Conservation (phyloP, 1,140 invertebrate genomes). For the Aphaenogaster rudis region DNA sequence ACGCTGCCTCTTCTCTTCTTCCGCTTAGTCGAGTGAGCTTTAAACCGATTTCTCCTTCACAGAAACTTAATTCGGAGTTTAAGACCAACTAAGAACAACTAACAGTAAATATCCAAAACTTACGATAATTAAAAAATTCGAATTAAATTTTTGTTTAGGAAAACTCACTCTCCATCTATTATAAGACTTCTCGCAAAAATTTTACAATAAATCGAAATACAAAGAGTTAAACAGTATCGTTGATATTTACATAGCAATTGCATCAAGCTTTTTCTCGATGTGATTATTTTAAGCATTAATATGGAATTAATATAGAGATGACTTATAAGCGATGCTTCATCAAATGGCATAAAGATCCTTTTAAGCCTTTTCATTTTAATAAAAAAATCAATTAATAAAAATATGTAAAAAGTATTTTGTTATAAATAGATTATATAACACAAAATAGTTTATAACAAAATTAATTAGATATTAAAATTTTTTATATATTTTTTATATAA, state of each 20-base stretch:
- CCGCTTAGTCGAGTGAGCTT: slow-evolving; percentile 11
- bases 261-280: background rate
- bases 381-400: background rate
- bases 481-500: background rate
- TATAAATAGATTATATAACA: background rate
- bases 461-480: background rate
- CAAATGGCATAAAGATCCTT: background rate
- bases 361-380: background rate
- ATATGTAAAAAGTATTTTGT: background rate
- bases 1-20: background rate
- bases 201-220: background rate
- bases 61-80: background rate
- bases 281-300: background rate
- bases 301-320: background rate
- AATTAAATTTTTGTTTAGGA: background rate
- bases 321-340: background rate
- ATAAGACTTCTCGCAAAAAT: background rate
- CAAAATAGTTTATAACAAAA: too few species aligned
- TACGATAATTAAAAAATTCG: background rate
- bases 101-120: background rate
- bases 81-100: background rate
- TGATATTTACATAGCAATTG: background rate
- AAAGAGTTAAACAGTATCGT: background rate
- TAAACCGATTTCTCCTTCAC: background rate
- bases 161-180: background rate